phyloP scores from a whole-genome alignment of 1,140 invertebrate species.

The Drosophila simulans region DNA sequence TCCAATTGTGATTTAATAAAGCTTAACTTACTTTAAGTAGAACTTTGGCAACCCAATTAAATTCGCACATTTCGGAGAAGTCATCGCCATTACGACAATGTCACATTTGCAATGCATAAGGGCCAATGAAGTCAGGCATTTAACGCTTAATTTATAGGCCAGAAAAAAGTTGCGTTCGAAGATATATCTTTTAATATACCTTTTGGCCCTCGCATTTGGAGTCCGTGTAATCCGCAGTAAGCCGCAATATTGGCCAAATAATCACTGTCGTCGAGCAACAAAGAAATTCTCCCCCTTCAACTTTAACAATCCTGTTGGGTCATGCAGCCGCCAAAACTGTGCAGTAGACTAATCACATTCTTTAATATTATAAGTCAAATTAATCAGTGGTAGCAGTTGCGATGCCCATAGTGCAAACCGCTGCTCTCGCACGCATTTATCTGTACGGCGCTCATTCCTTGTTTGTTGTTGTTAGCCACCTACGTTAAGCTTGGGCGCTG shows the following conservation, averaged over 20 bases:
- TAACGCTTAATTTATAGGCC: conserved; percentile 68
- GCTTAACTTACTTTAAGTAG: background rate
- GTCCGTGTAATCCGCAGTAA: conserved; percentile 43
- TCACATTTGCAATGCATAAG: conserved; percentile 48
- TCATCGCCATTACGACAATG: conserved; percentile 21
- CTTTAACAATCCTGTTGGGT: conserved; percentile 5
- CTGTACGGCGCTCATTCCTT: no score
- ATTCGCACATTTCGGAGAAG: conserved; percentile 26
- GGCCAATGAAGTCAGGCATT: conserved; percentile 48
- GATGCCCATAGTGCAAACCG: no score
- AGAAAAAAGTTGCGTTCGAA: conserved; percentile 4
- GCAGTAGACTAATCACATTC: no score
- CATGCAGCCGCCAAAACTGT: no score
- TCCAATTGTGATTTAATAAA: conserved; percentile 47
- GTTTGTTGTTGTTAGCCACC: no score
- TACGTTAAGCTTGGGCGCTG: no score
- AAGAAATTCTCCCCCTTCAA: conserved; percentile 23
- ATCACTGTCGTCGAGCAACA: conserved; percentile 27
- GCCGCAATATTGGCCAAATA: conserved; percentile 52
- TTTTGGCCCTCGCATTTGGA: conserved; percentile 28
- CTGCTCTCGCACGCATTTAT: no score
- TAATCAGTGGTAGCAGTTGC: no score
- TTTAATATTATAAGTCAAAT: no score
- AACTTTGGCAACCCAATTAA: conserved; percentile 27
- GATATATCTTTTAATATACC: conserved; percentile 29